Base-by-base conservation (phyloP, 2,113 vertebrate genomes). In the Rissa tridactyla region DNA sequence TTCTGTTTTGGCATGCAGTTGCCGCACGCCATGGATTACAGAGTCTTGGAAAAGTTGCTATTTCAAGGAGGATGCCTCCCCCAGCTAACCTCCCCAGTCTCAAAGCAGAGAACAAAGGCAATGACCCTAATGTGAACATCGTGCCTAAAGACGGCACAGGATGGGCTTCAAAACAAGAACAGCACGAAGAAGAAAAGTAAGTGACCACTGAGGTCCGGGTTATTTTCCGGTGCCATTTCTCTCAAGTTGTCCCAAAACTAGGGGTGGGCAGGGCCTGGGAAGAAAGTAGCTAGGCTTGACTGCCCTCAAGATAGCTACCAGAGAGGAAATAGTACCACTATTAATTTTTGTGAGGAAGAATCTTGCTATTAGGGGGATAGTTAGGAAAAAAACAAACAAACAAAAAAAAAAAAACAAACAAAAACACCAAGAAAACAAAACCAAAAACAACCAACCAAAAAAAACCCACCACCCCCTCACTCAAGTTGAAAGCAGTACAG, bases 51-150 rank as follows among this genome's bases (percentile, higher is more conserved):
- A 99, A 99, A 98, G 99, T 99, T 98, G 99, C 99, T 83, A 98
- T 97, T 97, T 99, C 99, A 58, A 98, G 99, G 95, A 99, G 99
- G 88, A 99, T 99, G 99, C 99, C 99, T 96, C 99, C 99, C 83
- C 99, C 99, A 77, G 99, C 99, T 84, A 99, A 99, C 97, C 98
- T 99, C 92, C 99, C 99, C 91, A 99, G 99, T 97, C 97, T 99
- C 87, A 99, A 99, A 97, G 99, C 99, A 72, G 99, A 99, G 97
- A 99, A 99, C 98, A 99, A 99, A 98, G 99, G 99, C 98, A 99
- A 99, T 90, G 99, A 99, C 97, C 99, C 99, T 85, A 99, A 99
- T 96, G 99, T 99, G 96, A 99, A 99, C 96, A 99, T 99, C 32
- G 99, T 99, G 94, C 99, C 99, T 91, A 99, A 99, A 98, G 99